Base-by-base conservation (phyloP, 2,797 vertebrate genomes). In the Pipistrellus pipistrellus region DNA sequence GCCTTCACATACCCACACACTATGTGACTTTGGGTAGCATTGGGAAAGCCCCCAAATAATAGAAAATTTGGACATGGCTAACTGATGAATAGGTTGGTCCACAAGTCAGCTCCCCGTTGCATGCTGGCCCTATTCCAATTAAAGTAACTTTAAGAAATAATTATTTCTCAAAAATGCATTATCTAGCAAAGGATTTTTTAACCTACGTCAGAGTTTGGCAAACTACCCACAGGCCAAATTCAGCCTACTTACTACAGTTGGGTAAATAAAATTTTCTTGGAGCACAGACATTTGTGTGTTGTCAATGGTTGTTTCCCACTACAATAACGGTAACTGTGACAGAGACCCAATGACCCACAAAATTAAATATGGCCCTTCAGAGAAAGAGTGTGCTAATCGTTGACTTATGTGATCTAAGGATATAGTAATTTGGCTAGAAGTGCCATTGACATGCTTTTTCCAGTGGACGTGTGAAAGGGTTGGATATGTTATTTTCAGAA, bases 111-210 rank as follows among this genome's bases (percentile, higher is more conserved):
- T 92, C 35, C 92, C 55, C 68, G 7, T 12, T 64, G 44, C 53
- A 64, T 4, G 2, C 30, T 10, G 59, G 46, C 32, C 59, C 59
- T 64, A 35, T 3, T 11, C 71, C 48, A 66, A 76, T 44, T 82
- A 93, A 93, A 96, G 51, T 57, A 84, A 87, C 88, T 88, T 94
- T 57, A 27, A 85, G 90, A 95, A 97, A 69, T 53, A 88, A 62
- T 91, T 51, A 1, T 51, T 57, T 71, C 78, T 92, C 66, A 32
- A 76, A 92, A 90, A 51, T n/a, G 53, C 48, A 71, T 85, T 46
- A 51, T 77, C 59, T 89, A 14, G 13, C 78, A 77, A 66, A 82
- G 48, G 8, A 64, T 91, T 93, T 57, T 66, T 82, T 64, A 89
- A 91, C 6, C 64, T 82, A 23, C 57, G 51, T 93, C 64, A 46